Conservation (phyloP, 2,797 vertebrate species). For the Acanthurus tractus region DNA sequence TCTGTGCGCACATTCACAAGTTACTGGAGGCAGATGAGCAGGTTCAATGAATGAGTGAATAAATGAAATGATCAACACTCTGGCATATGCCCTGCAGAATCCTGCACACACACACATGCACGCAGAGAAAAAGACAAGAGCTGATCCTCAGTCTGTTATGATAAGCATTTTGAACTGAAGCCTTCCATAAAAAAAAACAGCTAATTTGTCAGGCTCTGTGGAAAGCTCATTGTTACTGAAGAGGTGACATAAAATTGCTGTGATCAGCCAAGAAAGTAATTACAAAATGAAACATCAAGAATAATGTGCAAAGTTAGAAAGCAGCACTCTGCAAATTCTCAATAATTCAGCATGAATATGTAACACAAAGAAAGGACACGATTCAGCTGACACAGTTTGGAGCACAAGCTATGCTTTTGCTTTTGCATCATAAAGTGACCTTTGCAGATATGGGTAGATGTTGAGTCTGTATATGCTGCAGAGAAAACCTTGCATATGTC, state of each 20-base stretch:
- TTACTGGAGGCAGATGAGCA: constrained; percentile 48
- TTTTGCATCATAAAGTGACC: neutral
- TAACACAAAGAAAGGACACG: neutral
- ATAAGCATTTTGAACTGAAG: constrained; percentile 52
- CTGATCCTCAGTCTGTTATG: constrained; percentile 22
- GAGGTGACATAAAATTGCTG: constrained; percentile 54
- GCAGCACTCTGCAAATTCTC: constrained; percentile 19
- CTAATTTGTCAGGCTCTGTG: constrained; percentile 52
- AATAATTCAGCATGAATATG: constrained; percentile 4
- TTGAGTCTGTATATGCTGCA: neutral
- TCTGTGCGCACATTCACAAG: constrained; percentile 52
- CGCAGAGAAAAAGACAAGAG: constrained; percentile 16
- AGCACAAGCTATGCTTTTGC: neutral
- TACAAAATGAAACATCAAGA: constrained; percentile 37
- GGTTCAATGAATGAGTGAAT: constrained; percentile 19
- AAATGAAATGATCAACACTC: constrained; percentile 46
- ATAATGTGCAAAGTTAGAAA: constrained; percentile 31
- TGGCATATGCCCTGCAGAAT: constrained; percentile 8
- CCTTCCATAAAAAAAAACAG: constrained; percentile 36
- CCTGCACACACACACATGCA: neutral
- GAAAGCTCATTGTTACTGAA: constrained; percentile 49
- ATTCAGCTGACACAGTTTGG: too few relatives aligned
- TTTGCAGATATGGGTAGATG: neutral
- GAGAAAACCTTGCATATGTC: neutral
- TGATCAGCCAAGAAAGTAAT: constrained; percentile 57